A percentile compares a stretch with the other conserved stretches of the same genome.
Conservation (phyloP, 2,113 vertebrate genomes). For the Dasyurus viverrinus region DNA sequence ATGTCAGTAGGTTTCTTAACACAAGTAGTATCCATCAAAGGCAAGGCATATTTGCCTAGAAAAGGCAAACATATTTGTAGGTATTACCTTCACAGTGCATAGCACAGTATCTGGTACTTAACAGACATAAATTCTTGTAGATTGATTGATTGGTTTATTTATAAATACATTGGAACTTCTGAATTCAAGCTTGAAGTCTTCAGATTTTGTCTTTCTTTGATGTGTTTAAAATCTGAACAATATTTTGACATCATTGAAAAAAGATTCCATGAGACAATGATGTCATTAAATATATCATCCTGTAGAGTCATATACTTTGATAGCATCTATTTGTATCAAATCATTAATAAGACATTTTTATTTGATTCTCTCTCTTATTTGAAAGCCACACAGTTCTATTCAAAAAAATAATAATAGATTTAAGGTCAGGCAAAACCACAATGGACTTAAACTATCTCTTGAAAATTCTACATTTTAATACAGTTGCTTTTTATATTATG, state of each 20-base stretch:
- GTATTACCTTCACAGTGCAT: background rate
- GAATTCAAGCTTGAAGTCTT: background rate
- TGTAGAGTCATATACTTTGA: background rate
- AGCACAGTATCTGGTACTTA: background rate
- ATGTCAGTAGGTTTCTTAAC: background rate
- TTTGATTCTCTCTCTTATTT: background rate
- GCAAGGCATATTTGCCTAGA: background rate
- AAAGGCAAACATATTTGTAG: background rate
- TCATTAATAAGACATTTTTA: background rate
- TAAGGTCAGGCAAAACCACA: background rate
- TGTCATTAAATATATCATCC: background rate
- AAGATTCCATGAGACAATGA: background rate
- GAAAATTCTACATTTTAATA: background rate
- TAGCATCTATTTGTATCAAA: background rate
- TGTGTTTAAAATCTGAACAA: background rate
- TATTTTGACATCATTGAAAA: background rate
- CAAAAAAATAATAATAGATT: background rate
- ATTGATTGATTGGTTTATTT: background rate
- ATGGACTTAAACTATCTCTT: background rate
- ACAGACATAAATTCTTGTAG: background rate
- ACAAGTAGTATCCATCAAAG: background rate
- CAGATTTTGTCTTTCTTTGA: background rate
- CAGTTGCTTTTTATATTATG: background rate
- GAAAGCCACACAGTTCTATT: background rate
- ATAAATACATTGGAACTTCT: background rate